phyloP scores from a whole-genome alignment of 2,888 invertebrate genomes.

The Epistrophella euchroma region DNA sequence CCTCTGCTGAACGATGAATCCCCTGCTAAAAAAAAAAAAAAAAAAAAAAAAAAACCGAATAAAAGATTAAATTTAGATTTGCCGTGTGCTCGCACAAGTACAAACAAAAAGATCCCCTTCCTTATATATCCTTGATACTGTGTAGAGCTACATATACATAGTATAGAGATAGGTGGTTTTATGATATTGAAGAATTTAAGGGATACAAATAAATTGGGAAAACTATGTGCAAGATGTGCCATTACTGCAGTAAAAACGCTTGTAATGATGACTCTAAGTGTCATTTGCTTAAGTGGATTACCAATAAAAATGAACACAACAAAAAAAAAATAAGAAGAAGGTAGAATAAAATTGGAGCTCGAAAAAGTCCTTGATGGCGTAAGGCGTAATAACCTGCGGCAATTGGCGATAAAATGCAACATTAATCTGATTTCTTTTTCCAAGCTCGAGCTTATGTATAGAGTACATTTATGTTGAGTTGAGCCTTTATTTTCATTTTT shows the following conservation, averaged over 20 bases:
- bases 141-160: background rate
- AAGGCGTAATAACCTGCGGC: conserved; percentile 61
- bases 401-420: conserved; percentile 82
- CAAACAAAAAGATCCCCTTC: conserved; percentile 26
- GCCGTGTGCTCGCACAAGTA: conserved; percentile 54
- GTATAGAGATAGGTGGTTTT: conserved; percentile 41
- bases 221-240: conserved; percentile 84
- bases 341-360: conserved; percentile 71
- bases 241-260: conserved; percentile 83
- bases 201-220: conserved; percentile 83
- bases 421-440: conserved; percentile 79
- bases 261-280: conserved; percentile 84
- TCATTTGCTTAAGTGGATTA: conserved; percentile 84
- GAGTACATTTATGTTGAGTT: conserved; percentile 34
- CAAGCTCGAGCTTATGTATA: conserved; percentile 1
- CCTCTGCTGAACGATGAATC: conserved; percentile 32
- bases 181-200: conserved; percentile 75
- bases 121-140: background rate
- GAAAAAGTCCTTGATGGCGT: conserved; percentile 59
- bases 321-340: conserved; percentile 36
- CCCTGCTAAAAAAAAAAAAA: conserved; percentile 48
- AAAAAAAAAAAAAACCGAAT: conserved; percentile 47
- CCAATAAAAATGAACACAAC: conserved; percentile 82
- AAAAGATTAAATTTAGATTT: conserved; percentile 75
- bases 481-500: conserved; percentile 65